Evolutionary conservation across 2,113 vertebrate species (phyloP), one percentile per base, ranked within the genome.

Genomic region (Caretta caretta): DNA sequence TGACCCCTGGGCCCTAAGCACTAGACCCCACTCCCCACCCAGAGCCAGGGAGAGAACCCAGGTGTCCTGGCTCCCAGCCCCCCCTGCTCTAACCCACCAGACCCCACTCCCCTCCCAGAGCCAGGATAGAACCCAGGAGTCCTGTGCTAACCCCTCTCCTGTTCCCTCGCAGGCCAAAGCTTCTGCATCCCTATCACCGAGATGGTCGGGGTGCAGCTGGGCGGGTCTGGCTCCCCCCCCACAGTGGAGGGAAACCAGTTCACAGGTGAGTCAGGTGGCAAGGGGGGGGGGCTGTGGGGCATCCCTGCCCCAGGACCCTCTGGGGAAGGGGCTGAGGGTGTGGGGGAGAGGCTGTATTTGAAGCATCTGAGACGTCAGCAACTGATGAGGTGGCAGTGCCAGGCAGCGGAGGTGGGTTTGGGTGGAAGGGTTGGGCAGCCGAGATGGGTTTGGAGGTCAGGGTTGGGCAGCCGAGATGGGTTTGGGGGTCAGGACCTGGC

Each of bases 181-280:
- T 93, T 93, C 83, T 93, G 76, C 80, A 88, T 90, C 57, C 88
- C 89, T 6, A 51, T 83, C 57, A 75, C 81, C 25, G 90, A 87
- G 46, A 89, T 93, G 51, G 51, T 93, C 49, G 42, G 86, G 38
- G 91, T 85, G 59, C 88, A 53, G 31, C 82, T 89, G 65, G 91
- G 91, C 8, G 51, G 31, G 65, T 20, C 86, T 56, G 84, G 12
- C 38, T 38, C 27, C 5, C 27, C 19, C 19, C 59, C 50, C 24
- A 8, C 75, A 25, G 42, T 3, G 49, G 51, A 89, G 65, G 87
- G 80, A 81, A 93, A 80, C 51, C 38, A 35, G 54, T 93, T 93
- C 75, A 93, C 91, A 35, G 91, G 91, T 89, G 57, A 93, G 75
- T 7, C 38, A 29, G 46, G 42, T 46, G 46, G 42, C 8, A 16